A percentile compares a stretch with the other conserved stretches of the same genome.
These are phyloP conservation scores for Dufourea novaeangliae DNA, from an alignment of 1,140 invertebrate genomes.

Conservation along the genomic window DNA sequence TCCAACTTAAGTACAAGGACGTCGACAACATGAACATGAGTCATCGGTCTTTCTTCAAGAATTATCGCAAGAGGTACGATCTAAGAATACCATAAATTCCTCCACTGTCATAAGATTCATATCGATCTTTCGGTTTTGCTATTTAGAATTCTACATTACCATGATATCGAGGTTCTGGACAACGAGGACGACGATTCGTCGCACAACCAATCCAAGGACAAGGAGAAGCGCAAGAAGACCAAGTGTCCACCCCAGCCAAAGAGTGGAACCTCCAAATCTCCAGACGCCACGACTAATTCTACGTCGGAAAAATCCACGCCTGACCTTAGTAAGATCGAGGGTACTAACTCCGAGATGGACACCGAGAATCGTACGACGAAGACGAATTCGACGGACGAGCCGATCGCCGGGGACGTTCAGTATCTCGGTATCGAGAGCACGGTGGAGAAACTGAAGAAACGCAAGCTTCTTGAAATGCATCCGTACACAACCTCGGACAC, in stretches of 20 bases:
- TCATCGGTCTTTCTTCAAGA: conserved; percentile 84
- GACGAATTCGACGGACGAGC: conserved; percentile 19
- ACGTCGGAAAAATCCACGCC: conserved; percentile 71
- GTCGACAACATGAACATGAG: conserved; percentile 80
- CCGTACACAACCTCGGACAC: conserved; percentile 17
- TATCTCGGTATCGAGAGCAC: conserved; percentile 74
- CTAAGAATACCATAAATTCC: no score
- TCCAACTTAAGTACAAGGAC: conserved; percentile 84
- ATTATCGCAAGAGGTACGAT: conserved; percentile 86
- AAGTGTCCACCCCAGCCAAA: conserved; percentile 71
- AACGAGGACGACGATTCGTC: conserved; percentile 82
- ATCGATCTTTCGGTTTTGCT: not conserved
- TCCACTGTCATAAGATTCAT: no score
- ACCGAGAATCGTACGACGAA: conserved; percentile 44
- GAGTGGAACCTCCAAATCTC: conserved; percentile 66
- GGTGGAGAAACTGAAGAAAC: conserved; percentile 79
- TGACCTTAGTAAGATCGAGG: conserved; percentile 66
- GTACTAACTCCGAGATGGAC: conserved; percentile 46
- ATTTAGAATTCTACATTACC: conserved; percentile 85
- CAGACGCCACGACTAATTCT: conserved; percentile 61
- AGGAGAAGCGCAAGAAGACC: conserved; percentile 81
- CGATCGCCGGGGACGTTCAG: conserved; percentile 52
- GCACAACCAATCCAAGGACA: conserved; percentile 77
- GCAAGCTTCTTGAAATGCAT: conserved; percentile 72
- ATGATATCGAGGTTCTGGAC: conserved; percentile 86